Percentiles rank a stretch among this genome's conserved stretches.
phyloP scores from a whole-genome alignment of 2,888 invertebrate genomes.

The Drosophila prostipennis region DNA sequence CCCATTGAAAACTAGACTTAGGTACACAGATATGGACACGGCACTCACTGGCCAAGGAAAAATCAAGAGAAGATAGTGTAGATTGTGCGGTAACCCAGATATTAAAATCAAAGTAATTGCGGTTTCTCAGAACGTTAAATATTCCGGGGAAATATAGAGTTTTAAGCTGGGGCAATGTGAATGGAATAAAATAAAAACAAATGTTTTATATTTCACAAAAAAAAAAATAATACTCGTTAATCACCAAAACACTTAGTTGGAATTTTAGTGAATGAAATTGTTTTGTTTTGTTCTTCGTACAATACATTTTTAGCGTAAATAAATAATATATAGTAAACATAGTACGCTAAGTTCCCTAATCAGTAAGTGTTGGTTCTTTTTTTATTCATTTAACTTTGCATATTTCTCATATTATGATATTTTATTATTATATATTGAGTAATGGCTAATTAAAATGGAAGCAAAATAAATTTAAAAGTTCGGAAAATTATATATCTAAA shows the following conservation, averaged over 20 bases:
- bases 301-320: too few species aligned
- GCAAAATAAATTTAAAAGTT: too few species aligned
- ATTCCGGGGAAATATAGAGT: neutral
- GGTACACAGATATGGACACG: neutral
- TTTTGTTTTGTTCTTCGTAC: too few species aligned
- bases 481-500: too few species aligned
- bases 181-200: neutral
- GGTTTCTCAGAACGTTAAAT: neutral
- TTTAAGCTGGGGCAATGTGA: neutral
- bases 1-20: neutral
- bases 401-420: too few species aligned
- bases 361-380: neutral
- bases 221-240: neutral
- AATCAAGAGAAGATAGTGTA: neutral
- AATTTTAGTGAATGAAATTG: neutral
- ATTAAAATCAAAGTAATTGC: neutral
- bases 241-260: neutral
- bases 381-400: too few species aligned
- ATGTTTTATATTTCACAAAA: neutral
- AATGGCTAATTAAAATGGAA: too few species aligned
- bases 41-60: neutral
- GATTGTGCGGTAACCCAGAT: neutral
- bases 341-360: neutral
- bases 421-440: too few species aligned
- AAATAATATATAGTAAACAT: neutral